Evolutionary conservation across 2,113 vertebrate species (phyloP), one percentile per base, ranked within the genome.

Genomic region (Nycticryphes semicollaris): DNA sequence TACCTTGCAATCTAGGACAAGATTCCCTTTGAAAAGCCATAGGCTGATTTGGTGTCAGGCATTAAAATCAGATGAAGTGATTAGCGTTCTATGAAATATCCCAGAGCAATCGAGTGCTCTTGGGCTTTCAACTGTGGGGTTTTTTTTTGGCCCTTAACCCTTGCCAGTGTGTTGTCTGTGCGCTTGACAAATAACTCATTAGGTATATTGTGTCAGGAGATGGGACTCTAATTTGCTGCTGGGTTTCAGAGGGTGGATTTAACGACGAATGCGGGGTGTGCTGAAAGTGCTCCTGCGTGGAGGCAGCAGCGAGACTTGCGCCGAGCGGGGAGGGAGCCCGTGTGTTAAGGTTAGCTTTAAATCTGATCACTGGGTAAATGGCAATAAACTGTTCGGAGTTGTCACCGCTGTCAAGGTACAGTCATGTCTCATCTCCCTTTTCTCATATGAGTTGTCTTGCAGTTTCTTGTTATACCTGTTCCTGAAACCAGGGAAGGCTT

Each of bases 401-500:
- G 96, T 92, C 84, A 25, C 89, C 74, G 94, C 87, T 95, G 87
- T 93, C 94, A 96, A 93, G 84, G 87, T 84, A 57, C 88, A 94
- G 69, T 83, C 88, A 17, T 90, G 89, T 81, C 96, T 95, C 84
- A 35, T 73, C 63, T 31, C 21, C 87, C 73, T 88, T 63, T 87
- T 90, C 97, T 90, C 89, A 9, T 64, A 37, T 19, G 87, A 95
- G 93, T 60, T 94, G 97, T 84, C 88, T 93, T 85, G 12, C 37
- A 63, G 79, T 83, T 97, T 97, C 97, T 96, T 92, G 97, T 97
- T 98, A 9, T 98, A 96, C 97, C 91, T 96, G 98, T 98, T 98
- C 96, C 86, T 82, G 91, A 95, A 95, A 57, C 76, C 88, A 79
- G 90, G 3, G 94, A 68, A 56, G 93, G 1, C 95, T 96, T 84